These are phyloP conservation scores for Pseudomyrmex concolor DNA, from an alignment of 1,140 invertebrate genomes.

Conservation along the genomic window DNA sequence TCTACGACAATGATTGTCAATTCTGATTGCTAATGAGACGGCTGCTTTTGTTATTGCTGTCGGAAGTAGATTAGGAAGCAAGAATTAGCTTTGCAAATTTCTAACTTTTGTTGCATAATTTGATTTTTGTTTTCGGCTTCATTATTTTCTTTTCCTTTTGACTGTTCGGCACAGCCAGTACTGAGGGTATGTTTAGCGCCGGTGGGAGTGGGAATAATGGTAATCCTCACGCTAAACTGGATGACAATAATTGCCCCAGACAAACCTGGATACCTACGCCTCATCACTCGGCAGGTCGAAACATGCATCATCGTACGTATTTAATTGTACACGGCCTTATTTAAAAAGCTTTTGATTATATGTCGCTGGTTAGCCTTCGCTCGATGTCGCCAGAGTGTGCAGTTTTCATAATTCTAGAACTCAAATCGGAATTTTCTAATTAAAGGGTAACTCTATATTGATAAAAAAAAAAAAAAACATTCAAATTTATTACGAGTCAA, in stretches of 20 bases:
- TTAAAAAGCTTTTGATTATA: constrained; percentile 57
- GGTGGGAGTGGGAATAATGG: constrained; percentile 79
- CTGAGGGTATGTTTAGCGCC: constrained; percentile 83
- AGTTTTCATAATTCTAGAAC: constrained; percentile 26
- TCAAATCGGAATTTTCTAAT: constrained; percentile 5
- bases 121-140: constrained; percentile 75
- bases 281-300: constrained; percentile 82
- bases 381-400: constrained; percentile 50
- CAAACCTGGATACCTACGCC: constrained; percentile 84
- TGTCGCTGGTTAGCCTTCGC: constrained; percentile 67
- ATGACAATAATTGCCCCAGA: constrained; percentile 84
- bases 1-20: constrained; percentile 28
- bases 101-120: constrained; percentile 68
- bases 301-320: constrained; percentile 85
- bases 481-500: too few species aligned
- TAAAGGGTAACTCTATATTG: constrained; percentile 19
- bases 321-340: constrained; percentile 64
- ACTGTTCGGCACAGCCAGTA: constrained; percentile 82
- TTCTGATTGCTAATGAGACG: constrained; percentile 36
- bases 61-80: constrained; percentile 50
- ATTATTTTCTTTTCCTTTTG: constrained; percentile 79
- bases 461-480: background rate
- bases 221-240: constrained; percentile 82
- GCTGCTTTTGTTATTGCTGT: constrained; percentile 48
- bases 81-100: constrained; percentile 59